Base-by-base conservation (phyloP, 2,113 vertebrate genomes). In the Bostrychus sinensis region DNA sequence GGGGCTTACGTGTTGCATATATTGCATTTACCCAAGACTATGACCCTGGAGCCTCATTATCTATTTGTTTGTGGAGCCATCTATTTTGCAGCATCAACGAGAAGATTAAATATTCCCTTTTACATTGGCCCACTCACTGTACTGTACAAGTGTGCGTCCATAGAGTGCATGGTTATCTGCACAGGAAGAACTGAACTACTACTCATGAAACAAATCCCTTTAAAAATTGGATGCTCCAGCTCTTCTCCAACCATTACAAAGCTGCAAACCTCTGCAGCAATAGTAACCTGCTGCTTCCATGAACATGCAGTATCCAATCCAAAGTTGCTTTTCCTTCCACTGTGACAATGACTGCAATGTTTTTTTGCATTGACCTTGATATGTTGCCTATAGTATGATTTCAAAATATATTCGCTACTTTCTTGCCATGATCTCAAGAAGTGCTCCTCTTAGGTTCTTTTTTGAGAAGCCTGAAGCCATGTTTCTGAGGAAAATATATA, bases 251-350 rank as follows among this genome's bases (percentile, higher is more conserved):
- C 59, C 55, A 32, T 32, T 32, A 32, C 30, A 32, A 70, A 80
- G 61, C 73, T 30, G 46, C 80, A 82, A 56, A 72, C 75, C 74
- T 82, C 71, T 13, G 80, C 86, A 85, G 82, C 81, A 78, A 86
- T 75, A 74, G 16, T 65, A 61, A 82, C 55, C 19, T 3, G 65
- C 78, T 87, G 83, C 87, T 70, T 84, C 70, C 83, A 89, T 85
- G 53, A 85, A 86, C 88, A 88, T 88, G 89, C 87, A 89, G 88
- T 90, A 90, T 77, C 69, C 60, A 84, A 73, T 80, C 89, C 87
- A 87, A 89, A 90, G 86, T 84, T 77, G 81, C 80, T 88, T 83
- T 86, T 84, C 83, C 84, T 77, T 84, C 74, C 86, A 87, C 89
- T 88, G 87, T 90, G 87, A 89, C 77, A 77, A 81, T 66, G 78